These are phyloP conservation scores for Mimachlamys varia DNA, from an alignment of 2,888 invertebrate genomes.

Conservation along the genomic window DNA sequence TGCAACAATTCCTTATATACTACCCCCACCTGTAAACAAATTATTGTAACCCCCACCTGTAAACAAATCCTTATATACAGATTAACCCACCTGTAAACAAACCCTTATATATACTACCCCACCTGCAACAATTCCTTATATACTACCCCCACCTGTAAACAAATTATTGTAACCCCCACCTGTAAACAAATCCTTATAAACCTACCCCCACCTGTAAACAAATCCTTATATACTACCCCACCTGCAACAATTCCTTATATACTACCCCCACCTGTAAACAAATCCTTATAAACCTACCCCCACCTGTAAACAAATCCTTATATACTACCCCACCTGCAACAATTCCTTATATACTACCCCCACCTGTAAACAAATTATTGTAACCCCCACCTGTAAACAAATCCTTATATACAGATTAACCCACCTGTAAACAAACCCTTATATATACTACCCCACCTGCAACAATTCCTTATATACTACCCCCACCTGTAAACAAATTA, in stretches of 20 bases:
- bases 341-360: too few relatives aligned
- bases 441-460: not conserved
- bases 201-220: too few relatives aligned
- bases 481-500: not conserved
- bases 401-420: not conserved
- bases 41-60: not conserved
- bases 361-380: too few relatives aligned
- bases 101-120: not conserved
- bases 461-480: not conserved
- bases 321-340: too few relatives aligned
- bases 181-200: not conserved
- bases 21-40: too few relatives aligned
- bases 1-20: too few relatives aligned
- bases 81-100: not conserved
- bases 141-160: not conserved
- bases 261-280: too few relatives aligned
- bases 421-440: not conserved
- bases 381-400: not conserved
- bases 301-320: too few relatives aligned
- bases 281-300: too few relatives aligned
- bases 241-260: too few relatives aligned
- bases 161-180: not conserved
- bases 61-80: not conserved
- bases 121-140: too few relatives aligned
- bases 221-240: not conserved